Base-by-base conservation (phyloP, 2,113 vertebrate genomes). In the Cairina moschata region DNA sequence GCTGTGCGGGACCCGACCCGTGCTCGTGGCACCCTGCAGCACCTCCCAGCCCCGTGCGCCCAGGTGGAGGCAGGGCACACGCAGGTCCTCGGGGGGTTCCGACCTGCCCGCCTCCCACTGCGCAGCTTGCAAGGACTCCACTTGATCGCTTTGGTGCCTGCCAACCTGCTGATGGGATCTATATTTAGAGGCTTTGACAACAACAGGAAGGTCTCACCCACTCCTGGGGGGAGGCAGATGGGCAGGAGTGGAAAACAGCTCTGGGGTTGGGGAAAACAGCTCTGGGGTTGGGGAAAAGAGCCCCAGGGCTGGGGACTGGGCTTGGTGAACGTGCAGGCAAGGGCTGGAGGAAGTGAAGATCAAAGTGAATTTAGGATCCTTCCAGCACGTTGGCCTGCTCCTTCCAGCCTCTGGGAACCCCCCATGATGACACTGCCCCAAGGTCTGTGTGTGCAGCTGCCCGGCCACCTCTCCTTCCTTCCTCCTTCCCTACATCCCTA, bases 221-320 rank as follows among this genome's bases (percentile, higher is more conserved):
- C 18, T 85, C 71, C 71, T n/a, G 40, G 44, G 29, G 44, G 44
- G 18, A 66, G 32, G 11, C 15, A 69, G 66, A 42, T 44, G 46
- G 40, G n/a, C 34, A 72, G 46, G 44, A 52, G 9, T 0, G 0
- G 50, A 58, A 69, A 77, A 14, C 8, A 15, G 1, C 7, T 6
- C 10, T 22, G 46, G 46, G 20, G 3, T 6, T 72, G 56, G 18
- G 26, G 18, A 48, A 46, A 46, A 20, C 18, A 46, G 46, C 46
- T 20, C 0, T 38, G 12, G 46, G 17, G 36, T 85, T 67, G 2
- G 4, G 32, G 56, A 38, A 46, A 46, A 20, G 18, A 46, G 44
- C 44, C 18, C 18, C 20, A 18, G 44, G 44, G 6, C 9, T 46
- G 44, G 46, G 46, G 9, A 48, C 0, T 38, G 13, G 46, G 17